These are phyloP conservation scores for Watsonalla cultraria DNA, from an alignment of 2,888 invertebrate species.

Conservation along the genomic window DNA sequence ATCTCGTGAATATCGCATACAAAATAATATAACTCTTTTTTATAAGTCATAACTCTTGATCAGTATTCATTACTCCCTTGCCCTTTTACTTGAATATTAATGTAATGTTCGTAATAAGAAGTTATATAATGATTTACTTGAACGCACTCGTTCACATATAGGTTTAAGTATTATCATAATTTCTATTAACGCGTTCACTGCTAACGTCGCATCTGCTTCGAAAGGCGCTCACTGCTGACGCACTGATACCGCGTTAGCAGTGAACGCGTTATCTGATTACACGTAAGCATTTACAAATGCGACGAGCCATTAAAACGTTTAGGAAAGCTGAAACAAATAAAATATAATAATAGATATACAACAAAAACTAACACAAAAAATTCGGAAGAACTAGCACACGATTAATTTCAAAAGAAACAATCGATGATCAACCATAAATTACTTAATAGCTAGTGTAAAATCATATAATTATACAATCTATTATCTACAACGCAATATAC, in stretches of 20 bases:
- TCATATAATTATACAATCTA: slow-evolving; percentile 18
- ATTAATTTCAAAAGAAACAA: slow-evolving; percentile 22
- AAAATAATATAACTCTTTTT: slow-evolving; percentile 11
- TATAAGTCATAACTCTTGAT: too few species aligned
- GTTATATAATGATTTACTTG: too few species aligned
- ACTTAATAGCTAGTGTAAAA: slow-evolving; percentile 7
- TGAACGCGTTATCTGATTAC: too few species aligned
- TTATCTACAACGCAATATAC: slow-evolving; percentile 29
- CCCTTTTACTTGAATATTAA: too few species aligned
- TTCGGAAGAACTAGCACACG: slow-evolving; percentile 30
- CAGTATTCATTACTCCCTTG: too few species aligned
- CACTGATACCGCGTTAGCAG: too few species aligned
- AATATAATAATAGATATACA: slow-evolving; percentile 10
- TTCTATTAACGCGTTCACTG: too few species aligned
- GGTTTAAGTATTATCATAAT: too few species aligned
- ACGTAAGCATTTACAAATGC: neutral
- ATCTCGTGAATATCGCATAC: slow-evolving; percentile 17
- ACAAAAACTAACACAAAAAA: slow-evolving; percentile 15
- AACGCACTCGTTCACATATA: too few species aligned
- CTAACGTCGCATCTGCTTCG: too few species aligned
- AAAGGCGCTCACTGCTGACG: too few species aligned
- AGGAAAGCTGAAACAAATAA: slow-evolving; percentile 8
- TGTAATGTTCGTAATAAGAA: too few species aligned
- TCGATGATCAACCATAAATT: slow-evolving; percentile 12
- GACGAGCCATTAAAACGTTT: neutral